phyloP scores from a whole-genome alignment of 2,888 invertebrate species.

The Tenthredo mesomela region DNA sequence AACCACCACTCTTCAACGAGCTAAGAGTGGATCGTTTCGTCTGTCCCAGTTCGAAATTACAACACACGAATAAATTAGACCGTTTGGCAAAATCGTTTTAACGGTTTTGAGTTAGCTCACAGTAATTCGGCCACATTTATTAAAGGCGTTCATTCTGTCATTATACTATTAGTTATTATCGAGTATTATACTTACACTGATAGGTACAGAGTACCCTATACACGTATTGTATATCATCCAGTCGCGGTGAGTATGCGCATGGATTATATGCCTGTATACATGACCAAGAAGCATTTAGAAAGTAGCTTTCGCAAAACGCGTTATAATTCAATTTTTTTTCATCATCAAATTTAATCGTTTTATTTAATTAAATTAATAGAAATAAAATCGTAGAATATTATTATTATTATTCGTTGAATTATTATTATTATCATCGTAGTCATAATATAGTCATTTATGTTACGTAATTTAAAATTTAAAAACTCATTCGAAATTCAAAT shows the following conservation, averaged over 20 bases:
- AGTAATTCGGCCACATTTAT: not conserved
- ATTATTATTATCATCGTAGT: not conserved
- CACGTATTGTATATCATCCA: not conserved
- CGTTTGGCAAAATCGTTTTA: not conserved
- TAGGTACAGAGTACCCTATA: not conserved
- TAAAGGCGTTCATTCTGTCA: not conserved
- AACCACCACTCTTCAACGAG: not conserved
- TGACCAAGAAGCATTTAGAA: not conserved
- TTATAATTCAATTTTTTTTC: not conserved
- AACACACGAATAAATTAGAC: not conserved
- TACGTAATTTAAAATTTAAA: constrained; percentile 1
- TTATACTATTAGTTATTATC: not conserved
- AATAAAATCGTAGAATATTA: not conserved
- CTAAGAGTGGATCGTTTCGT: not conserved
- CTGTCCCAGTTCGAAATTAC: not conserved
- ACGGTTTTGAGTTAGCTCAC: not conserved
- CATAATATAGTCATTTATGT: not conserved
- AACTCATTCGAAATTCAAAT: not conserved
- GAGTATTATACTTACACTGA: not conserved
- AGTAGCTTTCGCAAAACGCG: not conserved
- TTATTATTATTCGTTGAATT: not conserved
- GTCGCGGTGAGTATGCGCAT: not conserved
- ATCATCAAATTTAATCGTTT: not conserved
- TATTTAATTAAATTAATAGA: not conserved
- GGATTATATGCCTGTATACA: not conserved